These are phyloP conservation scores for Ips typographus DNA, from an alignment of 1,140 invertebrate species.

Conservation along the genomic window DNA sequence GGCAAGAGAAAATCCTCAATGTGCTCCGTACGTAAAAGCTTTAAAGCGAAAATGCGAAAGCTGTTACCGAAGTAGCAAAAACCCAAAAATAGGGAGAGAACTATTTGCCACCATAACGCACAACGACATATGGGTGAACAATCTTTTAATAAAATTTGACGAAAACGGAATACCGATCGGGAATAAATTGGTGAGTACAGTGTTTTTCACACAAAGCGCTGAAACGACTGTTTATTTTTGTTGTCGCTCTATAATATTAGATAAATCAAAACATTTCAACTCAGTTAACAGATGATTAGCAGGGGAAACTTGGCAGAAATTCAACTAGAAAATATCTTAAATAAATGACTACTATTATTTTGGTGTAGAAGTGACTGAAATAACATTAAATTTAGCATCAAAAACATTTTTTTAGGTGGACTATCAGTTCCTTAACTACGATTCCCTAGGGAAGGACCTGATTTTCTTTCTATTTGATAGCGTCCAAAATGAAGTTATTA, in stretches of 20 bases:
- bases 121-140: slow-evolving; percentile 51
- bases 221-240: background rate
- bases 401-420: slow-evolving; percentile 46
- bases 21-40: background rate
- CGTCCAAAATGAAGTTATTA: slow-evolving; percentile 49
- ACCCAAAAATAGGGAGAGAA: slow-evolving; percentile 13
- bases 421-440: slow-evolving; percentile 59
- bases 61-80: background rate
- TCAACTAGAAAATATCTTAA: background rate
- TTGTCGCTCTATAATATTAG: background rate
- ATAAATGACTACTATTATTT: no score
- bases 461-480: slow-evolving; percentile 60
- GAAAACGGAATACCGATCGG: slow-evolving; percentile 47
- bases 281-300: background rate
- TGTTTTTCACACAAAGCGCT: background rate
- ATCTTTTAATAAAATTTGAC: slow-evolving; percentile 57
- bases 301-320: background rate
- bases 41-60: background rate
- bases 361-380: no score
- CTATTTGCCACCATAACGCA: slow-evolving; percentile 37
- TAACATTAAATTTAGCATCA: no score
- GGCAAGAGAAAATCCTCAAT: background rate
- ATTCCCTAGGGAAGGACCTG: slow-evolving; percentile 57
- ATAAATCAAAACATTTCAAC: slow-evolving; percentile 4
- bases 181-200: slow-evolving; percentile 55